Evolutionary conservation across 2,797 vertebrate species (phyloP).

Genomic region (Mastacembelus armatus): DNA sequence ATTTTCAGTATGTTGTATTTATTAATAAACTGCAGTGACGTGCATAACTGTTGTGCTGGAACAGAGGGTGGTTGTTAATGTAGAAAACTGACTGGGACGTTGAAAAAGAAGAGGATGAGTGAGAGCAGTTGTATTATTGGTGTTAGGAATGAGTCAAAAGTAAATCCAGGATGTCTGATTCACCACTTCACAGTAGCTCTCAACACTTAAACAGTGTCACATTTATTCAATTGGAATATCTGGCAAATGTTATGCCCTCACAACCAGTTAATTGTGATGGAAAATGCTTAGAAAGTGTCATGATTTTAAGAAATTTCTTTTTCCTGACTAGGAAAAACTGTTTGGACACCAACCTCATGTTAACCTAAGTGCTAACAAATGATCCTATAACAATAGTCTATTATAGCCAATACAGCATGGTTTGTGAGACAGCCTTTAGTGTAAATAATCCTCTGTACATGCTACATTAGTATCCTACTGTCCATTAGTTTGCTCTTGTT

Average conservation of each 20-base stretch:
- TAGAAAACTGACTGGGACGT: slow-evolving; percentile 10
- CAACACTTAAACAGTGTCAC: neutral
- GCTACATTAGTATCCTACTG: too few species aligned
- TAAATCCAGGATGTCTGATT: slow-evolving; percentile 16
- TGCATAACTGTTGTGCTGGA: slow-evolving; percentile 1
- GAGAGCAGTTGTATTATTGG: slow-evolving; percentile 20
- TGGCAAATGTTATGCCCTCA: neutral
- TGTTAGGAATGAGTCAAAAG: slow-evolving; percentile 27
- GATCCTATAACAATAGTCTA: too few species aligned
- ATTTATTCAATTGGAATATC: neutral
- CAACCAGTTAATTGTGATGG: neutral
- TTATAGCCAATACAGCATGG: too few species aligned
- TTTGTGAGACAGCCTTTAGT: too few species aligned
- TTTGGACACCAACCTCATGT: too few species aligned
- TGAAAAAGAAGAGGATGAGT: slow-evolving; percentile 1
- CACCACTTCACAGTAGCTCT: neutral
- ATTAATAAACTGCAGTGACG: slow-evolving; percentile 1
- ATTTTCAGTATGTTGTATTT: slow-evolving; percentile 15
- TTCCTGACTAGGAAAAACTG: too few species aligned
- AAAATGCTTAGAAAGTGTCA: neutral
- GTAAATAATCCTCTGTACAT: too few species aligned
- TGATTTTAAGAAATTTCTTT: too few species aligned
- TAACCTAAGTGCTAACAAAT: too few species aligned
- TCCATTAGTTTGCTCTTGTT: too few species aligned
- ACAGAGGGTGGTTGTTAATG: slow-evolving; percentile 1